Conservation (phyloP, 2,797 vertebrate genomes). For the Gymnocypris eckloni region DNA sequence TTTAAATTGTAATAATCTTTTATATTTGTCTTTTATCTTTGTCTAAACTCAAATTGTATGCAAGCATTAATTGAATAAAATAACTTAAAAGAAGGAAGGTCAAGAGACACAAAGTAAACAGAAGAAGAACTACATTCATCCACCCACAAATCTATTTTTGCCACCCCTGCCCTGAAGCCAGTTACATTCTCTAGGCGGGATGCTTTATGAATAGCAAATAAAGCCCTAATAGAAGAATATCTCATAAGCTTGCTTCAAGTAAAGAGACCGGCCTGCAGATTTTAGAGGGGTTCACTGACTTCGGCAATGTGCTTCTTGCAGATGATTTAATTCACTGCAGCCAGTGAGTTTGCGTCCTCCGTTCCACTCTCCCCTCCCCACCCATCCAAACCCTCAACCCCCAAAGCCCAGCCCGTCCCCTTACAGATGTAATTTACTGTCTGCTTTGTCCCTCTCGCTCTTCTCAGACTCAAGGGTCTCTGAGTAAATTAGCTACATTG, state of each 20-base stretch:
- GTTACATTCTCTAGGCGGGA: slow-evolving; percentile 40
- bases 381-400: slow-evolving; percentile 55
- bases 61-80: slow-evolving; percentile 15
- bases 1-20: neutral
- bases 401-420: slow-evolving; percentile 59
- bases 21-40: neutral
- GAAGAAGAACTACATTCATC: slow-evolving; percentile 39
- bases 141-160: slow-evolving; percentile 45
- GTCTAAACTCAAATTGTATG: neutral
- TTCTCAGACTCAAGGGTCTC: slow-evolving; percentile 78
- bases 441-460: slow-evolving; percentile 72
- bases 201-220: slow-evolving; percentile 58
- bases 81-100: slow-evolving; percentile 18
- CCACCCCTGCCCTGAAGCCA: slow-evolving; percentile 39
- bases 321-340: slow-evolving; percentile 57
- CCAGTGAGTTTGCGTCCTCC: slow-evolving; percentile 46
- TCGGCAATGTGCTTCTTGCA: slow-evolving; percentile 49
- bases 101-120: slow-evolving; percentile 18
- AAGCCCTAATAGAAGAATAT: slow-evolving; percentile 48
- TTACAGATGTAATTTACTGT: slow-evolving; percentile 78
- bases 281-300: slow-evolving; percentile 49
- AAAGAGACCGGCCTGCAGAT: slow-evolving; percentile 46
- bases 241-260: slow-evolving; percentile 39
- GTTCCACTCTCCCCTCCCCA: neutral
- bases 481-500: slow-evolving; percentile 80